These are phyloP conservation scores for Dolichoris vasculosae DNA, from an alignment of 1,140 invertebrate genomes.

Conservation along the genomic window DNA sequence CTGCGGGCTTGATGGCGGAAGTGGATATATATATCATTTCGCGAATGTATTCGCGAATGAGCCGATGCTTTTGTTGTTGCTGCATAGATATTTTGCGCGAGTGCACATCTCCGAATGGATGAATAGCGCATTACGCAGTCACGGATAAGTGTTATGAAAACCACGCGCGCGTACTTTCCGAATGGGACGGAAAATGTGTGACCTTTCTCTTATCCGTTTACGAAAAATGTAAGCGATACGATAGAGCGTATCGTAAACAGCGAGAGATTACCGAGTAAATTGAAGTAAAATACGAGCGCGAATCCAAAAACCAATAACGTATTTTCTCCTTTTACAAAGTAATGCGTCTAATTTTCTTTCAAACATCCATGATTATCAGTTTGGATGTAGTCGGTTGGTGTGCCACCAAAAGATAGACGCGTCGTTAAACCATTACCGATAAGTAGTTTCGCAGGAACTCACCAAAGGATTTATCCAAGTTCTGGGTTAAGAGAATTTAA, in stretches of 20 bases:
- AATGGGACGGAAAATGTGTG: neutral
- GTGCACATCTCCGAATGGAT: neutral
- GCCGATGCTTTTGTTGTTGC: neutral
- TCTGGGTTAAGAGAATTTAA: neutral
- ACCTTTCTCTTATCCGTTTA: neutral
- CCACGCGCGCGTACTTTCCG: neutral
- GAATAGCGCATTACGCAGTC: neutral
- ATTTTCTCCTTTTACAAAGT: neutral
- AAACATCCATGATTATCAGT: neutral
- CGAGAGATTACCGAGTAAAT: neutral
- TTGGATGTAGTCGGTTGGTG: neutral
- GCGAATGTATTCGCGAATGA: slow-evolving; percentile 42
- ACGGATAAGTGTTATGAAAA: neutral
- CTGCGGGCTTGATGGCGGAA: neutral
- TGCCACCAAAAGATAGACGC: neutral
- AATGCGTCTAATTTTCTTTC: neutral
- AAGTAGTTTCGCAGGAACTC: neutral
- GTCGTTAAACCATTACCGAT: neutral
- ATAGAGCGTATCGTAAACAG: neutral
- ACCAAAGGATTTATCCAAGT: neutral
- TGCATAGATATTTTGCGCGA: slow-evolving; percentile 46
- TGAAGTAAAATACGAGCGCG: neutral
- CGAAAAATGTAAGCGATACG: neutral
- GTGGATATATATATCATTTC: slow-evolving; percentile 50
- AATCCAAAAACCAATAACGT: neutral